Base-by-base conservation (phyloP, 64 coral and sea anemone species). In the Montipora foliosa region DNA sequence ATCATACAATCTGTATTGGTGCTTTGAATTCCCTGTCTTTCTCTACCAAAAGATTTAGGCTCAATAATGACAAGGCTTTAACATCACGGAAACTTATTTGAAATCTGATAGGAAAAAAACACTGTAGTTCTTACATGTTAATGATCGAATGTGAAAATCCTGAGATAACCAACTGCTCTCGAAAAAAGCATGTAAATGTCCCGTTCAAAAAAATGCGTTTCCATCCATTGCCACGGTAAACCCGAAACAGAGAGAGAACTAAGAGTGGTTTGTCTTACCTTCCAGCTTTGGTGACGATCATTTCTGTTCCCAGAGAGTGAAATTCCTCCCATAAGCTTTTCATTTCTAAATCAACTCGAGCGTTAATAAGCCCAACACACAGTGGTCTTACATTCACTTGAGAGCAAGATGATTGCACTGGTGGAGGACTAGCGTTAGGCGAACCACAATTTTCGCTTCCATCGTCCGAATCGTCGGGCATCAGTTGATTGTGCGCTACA, bases 221-320 rank as follows among this genome's bases (percentile, higher is more conserved):
- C 12, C 64, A 4, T n/a, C 64, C 17, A 17, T n/a, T n/a, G 10
- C 8, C 64, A 68, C 64, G 8, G 17, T 17, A 17, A 14, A 13
- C 13, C 37, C 37, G 15, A 67, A 67, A 67, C 62, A 9, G 4
- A 83, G 86, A 92, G 71, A 85, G 76, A 94, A 83, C 76, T 80
- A 93, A 88, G 9, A 55, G 50, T 24, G 19, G 37, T 37, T 37
- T 37, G 37, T 46, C 96, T 79, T 87, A 99, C 98, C 98, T 99
- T 67, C 98, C 98, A 24, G 98, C 98, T 78, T 99, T 98, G 19
- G 96, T 98, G 19, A 98, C 96, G 45, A 98, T 98, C 96, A 98
- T 98, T 75, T 98, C 96, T 16, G 96, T 98, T 50, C 96, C 96
- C 14, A 98, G 90, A 4, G 96, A 73, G 66, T 95, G 89, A 71